Conservation (phyloP, 2,888 invertebrate genomes). For the Trachelus stipa region DNA sequence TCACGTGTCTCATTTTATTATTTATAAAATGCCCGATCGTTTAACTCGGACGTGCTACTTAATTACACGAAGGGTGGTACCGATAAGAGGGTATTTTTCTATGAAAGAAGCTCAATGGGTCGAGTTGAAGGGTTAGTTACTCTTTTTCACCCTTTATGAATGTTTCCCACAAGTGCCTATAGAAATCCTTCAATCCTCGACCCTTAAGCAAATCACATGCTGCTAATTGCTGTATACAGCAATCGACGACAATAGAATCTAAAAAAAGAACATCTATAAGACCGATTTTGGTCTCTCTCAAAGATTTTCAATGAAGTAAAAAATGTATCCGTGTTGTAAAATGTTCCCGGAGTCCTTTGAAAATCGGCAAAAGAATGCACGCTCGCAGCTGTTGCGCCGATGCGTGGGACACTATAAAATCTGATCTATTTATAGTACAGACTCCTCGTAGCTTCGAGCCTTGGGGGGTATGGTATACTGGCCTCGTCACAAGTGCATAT, state of each 20-base stretch:
- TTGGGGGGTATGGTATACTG: conserved; percentile 12
- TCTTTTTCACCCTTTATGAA: not conserved
- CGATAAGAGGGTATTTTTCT: not conserved
- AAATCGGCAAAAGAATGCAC: not conserved
- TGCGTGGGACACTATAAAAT: conserved; percentile 46
- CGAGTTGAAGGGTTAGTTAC: not conserved
- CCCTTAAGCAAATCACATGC: not conserved
- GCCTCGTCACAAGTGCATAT: conserved; percentile 1
- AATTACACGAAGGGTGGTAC: not conserved
- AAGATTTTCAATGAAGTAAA: too few species aligned
- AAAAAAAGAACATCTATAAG: not conserved
- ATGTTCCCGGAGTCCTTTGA: not conserved
- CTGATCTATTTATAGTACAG: conserved; percentile 42
- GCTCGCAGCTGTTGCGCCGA: conserved; percentile 13
- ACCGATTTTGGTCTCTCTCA: too few species aligned
- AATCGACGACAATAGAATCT: not conserved
- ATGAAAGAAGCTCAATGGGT: not conserved
- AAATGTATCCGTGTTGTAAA: not conserved
- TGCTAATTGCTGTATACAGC: not conserved
- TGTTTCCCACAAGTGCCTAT: not conserved
- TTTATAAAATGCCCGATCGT: not conserved
- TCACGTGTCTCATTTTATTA: not conserved
- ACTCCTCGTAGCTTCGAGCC: conserved; percentile 21
- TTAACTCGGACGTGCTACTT: not conserved
- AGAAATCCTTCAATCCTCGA: not conserved